These are phyloP conservation scores for Lipophrys pholis DNA, from an alignment of 2,113 vertebrate species.

Conservation along the genomic window DNA sequence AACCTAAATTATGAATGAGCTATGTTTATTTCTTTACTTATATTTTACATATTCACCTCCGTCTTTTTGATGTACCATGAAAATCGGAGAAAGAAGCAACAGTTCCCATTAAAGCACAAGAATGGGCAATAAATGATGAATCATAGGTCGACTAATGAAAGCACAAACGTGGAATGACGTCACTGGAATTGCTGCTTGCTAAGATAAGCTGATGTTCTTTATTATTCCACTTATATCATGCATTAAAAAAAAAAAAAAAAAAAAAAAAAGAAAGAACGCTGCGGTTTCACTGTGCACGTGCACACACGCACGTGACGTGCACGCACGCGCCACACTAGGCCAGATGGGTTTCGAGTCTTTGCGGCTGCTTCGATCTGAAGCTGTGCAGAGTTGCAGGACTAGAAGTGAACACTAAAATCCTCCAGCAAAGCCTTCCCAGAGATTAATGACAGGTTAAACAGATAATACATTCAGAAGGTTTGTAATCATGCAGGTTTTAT, in stretches of 20 bases:
- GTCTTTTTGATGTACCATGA: not conserved
- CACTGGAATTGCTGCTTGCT: constrained; percentile 19
- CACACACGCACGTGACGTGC: too few relatives aligned
- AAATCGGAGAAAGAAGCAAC: not conserved
- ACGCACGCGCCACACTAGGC: not conserved
- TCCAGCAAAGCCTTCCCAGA: not conserved
- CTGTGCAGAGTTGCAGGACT: not conserved
- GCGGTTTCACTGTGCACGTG: too few relatives aligned
- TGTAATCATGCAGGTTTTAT: not conserved
- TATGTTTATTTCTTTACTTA: not conserved
- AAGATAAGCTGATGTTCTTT: constrained; percentile 26
- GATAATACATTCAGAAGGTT: not conserved
- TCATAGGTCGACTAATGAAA: constrained; percentile 32
- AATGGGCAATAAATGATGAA: constrained; percentile 12
- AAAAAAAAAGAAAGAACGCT: not conserved
- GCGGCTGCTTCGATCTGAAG: constrained; percentile 3
- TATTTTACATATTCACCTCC: not conserved
- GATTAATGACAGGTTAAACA: constrained; percentile 5
- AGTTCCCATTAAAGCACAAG: constrained; percentile 7
- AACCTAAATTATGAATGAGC: constrained; percentile 2
- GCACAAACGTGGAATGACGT: constrained; percentile 24
- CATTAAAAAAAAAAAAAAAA: constrained; percentile 7
- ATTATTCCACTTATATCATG: constrained; percentile 30
- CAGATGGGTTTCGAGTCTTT: constrained; percentile 29
- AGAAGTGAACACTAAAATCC: not conserved